Conservation (phyloP, 1,140 invertebrate genomes). For the Drosophila parvula region DNA sequence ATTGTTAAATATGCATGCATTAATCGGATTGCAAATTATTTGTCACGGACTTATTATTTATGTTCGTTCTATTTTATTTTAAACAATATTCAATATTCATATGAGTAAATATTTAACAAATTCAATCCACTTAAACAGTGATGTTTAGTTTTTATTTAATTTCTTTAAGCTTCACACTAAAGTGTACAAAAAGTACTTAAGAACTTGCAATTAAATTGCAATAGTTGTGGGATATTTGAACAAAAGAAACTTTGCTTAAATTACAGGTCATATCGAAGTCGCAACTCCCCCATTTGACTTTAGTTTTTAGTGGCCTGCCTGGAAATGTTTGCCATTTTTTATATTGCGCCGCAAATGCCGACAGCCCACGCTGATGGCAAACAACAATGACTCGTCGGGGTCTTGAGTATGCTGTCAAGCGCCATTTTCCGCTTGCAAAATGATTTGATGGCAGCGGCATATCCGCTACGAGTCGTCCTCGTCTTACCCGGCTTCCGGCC, state of each 20-base stretch:
- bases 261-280: conserved; percentile 12
- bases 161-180: no score
- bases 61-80: neutral
- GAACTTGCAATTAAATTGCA: neutral
- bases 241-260: neutral
- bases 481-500: conserved; percentile 30
- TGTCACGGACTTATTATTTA: neutral
- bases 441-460: conserved; percentile 79
- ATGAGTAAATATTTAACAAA: neutral
- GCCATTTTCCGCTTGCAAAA: conserved; percentile 79
- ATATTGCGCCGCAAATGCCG: conserved; percentile 61
- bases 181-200: no score
- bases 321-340: conserved; percentile 62
- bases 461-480: conserved; percentile 63
- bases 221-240: no score
- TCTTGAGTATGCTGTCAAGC: conserved; percentile 54
- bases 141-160: neutral
- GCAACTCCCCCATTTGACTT: neutral
- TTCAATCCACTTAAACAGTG: neutral
- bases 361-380: conserved; percentile 47
- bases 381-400: conserved; percentile 46
- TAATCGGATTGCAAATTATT: conserved; percentile 5
- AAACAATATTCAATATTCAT: neutral
- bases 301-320: conserved; percentile 31
- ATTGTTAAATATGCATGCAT: neutral